Conservation (phyloP, 2,888 invertebrate genomes). For the Synanthedon vespiformis region DNA sequence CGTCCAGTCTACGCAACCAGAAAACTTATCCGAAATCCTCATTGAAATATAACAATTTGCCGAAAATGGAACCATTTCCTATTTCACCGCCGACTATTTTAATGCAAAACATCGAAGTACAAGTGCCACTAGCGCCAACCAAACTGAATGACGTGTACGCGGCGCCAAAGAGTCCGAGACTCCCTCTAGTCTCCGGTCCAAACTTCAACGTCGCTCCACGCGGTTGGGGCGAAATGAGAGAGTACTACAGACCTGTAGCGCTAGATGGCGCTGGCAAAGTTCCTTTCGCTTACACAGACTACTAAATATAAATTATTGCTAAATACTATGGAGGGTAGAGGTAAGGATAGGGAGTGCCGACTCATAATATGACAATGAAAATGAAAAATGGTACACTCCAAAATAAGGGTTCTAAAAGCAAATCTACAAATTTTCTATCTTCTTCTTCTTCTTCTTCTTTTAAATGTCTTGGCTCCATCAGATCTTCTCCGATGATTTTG, state of each 20-base stretch:
- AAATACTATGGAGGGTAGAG: background rate
- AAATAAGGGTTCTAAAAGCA: too few relatives aligned
- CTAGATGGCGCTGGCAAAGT: constrained; percentile 70
- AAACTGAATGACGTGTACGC: constrained; percentile 62
- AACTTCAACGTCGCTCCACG: constrained; percentile 88
- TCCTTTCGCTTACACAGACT: constrained; percentile 58
- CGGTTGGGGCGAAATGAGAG: constrained; percentile 80
- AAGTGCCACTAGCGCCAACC: constrained; percentile 53
- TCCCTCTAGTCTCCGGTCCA: constrained; percentile 56
- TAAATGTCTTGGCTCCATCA: too few relatives aligned
- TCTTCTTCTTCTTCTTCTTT: too few relatives aligned
- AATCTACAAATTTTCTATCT: too few relatives aligned
- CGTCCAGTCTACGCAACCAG: constrained; percentile 55
- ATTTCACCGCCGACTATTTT: constrained; percentile 44
- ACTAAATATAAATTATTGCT: constrained; percentile 31
- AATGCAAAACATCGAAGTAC: constrained; percentile 40
- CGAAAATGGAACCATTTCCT: constrained; percentile 64
- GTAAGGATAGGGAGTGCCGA: too few relatives aligned
- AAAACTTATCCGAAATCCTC: constrained; percentile 62
- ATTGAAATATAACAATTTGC: constrained; percentile 47
- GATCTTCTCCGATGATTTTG: too few relatives aligned
- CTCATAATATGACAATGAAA: too few relatives aligned
- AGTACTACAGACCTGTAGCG: constrained; percentile 79
- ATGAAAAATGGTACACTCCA: too few relatives aligned
- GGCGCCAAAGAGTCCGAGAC: constrained; percentile 48